Percentiles rank a stretch among this genome's conserved stretches.
phyloP scores from a whole-genome alignment of 2,888 invertebrate species.

The Harpalus rubripes region DNA sequence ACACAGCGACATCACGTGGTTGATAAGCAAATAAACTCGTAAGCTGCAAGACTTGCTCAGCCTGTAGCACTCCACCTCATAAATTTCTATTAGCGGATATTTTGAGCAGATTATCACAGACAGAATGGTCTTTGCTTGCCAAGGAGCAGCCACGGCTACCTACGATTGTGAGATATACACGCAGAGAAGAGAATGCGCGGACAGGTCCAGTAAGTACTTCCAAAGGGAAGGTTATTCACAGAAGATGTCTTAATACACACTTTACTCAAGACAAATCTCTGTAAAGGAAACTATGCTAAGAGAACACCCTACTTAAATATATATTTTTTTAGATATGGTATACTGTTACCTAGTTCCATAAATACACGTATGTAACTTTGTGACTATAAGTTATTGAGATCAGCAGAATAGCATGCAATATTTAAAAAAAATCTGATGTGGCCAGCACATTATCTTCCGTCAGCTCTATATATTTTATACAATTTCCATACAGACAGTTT shows the following conservation, averaged over 20 bases:
- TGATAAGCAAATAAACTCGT: conserved; percentile 55
- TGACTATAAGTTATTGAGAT: too few species aligned
- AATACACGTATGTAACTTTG: too few species aligned
- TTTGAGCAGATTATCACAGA: conserved; percentile 51
- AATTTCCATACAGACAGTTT: too few species aligned
- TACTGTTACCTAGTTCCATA: too few species aligned
- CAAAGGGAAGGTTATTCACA: background rate
- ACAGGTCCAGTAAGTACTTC: background rate
- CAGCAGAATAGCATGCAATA: too few species aligned
- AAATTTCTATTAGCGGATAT: conserved; percentile 58
- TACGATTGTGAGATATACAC: conserved; percentile 50
- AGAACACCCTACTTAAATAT: too few species aligned
- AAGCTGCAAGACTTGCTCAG: conserved; percentile 42
- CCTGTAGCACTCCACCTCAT: conserved; percentile 46
- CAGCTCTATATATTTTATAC: too few species aligned
- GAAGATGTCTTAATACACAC: background rate
- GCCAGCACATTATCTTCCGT: too few species aligned
- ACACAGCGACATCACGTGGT: conserved; percentile 28
- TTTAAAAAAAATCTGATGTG: too few species aligned
- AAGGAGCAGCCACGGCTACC: conserved; percentile 38
- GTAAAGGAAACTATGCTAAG: too few species aligned
- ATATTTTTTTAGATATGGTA: too few species aligned
- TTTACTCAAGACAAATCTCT: too few species aligned
- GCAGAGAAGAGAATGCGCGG: conserved; percentile 19
- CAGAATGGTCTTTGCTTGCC: conserved; percentile 29